Conservation (phyloP, 2,888 invertebrate genomes). For the Mactromeris polynyma region DNA sequence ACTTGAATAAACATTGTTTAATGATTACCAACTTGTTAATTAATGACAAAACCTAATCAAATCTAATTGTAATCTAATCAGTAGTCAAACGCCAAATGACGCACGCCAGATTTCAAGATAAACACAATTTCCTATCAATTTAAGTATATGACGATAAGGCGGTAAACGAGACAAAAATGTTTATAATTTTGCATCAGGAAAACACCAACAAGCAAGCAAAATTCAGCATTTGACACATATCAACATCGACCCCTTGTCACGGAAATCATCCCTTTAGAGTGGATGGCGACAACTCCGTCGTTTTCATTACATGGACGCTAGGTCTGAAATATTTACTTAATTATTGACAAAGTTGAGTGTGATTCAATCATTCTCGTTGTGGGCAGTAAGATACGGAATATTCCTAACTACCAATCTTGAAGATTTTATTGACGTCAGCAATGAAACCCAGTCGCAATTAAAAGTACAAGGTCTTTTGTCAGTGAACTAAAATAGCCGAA, state of each 20-base stretch:
- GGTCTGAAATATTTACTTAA: no score
- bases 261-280: no score
- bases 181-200: no score
- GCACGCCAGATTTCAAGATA: constrained; percentile 6
- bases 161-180: background rate
- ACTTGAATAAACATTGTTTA: background rate
- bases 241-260: no score
- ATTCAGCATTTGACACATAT: no score
- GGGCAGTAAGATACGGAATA: background rate
- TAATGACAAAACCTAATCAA: background rate
- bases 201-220: no score
- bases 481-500: background rate
- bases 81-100: background rate
- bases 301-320: no score
- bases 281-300: no score
- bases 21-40: background rate
- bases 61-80: background rate
- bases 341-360: no score
- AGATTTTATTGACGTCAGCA: background rate
- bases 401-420: background rate
- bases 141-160: background rate
- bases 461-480: background rate
- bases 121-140: background rate
- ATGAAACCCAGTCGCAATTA: background rate
- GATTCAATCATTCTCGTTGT: no score